Percentiles rank a stretch among this genome's conserved stretches.
Conservation (phyloP, 2,888 invertebrate genomes). For the Cerastis leucographa region DNA sequence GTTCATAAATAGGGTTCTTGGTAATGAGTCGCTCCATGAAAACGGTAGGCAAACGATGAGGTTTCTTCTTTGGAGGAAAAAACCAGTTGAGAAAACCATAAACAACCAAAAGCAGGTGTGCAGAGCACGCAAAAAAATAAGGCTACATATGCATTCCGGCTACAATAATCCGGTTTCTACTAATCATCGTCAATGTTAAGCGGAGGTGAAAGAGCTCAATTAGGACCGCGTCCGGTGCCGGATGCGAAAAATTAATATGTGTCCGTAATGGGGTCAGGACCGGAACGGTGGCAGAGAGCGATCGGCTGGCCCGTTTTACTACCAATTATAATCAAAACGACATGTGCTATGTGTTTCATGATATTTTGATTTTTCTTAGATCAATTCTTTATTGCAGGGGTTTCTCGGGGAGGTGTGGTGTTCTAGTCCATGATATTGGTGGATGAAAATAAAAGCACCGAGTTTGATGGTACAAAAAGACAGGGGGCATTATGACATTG, state of each 20-base stretch:
- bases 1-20: not conserved
- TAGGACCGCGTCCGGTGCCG: constrained; percentile 75
- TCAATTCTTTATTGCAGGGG: constrained; percentile 5
- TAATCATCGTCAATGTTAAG: constrained; percentile 54
- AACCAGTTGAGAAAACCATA: not conserved
- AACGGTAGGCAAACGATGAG: not conserved
- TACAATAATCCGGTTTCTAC: constrained; percentile 53
- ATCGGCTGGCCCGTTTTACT: constrained; percentile 72
- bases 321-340: constrained; percentile 72
- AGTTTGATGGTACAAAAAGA: not conserved
- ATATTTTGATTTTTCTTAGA: constrained; percentile 27
- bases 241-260: constrained; percentile 87
- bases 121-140: constrained; percentile 15
- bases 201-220: constrained; percentile 78
- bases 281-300: constrained; percentile 76
- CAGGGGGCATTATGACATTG: not conserved
- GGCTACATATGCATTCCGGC: constrained; percentile 4
- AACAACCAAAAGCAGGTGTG: not conserved
- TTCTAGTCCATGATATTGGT: not conserved
- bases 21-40: not conserved
- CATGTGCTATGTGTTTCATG: constrained; percentile 58
- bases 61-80: not conserved
- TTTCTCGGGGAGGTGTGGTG: not conserved
- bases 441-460: no score
- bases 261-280: constrained; percentile 76